Percentiles rank a stretch among this genome's conserved stretches.
These are phyloP conservation scores for Tiphia femorata DNA, from an alignment of 2,888 invertebrate genomes.

Conservation along the genomic window DNA sequence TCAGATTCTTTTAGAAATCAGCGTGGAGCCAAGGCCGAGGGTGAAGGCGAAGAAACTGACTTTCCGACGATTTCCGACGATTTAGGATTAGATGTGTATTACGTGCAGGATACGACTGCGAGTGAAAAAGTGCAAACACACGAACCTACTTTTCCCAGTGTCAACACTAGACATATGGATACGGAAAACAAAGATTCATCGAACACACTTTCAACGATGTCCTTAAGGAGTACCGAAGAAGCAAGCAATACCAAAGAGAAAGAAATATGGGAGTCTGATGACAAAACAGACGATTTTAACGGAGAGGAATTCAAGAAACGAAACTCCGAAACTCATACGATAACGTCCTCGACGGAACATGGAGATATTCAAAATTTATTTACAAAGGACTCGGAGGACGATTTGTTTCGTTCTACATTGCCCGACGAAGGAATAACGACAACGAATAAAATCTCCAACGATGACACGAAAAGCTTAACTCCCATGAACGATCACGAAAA, in stretches of 20 bases:
- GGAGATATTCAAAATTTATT: constrained; percentile 27
- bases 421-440: constrained; percentile 11
- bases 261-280: constrained; percentile 1
- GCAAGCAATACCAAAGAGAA: neutral
- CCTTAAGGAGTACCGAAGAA: neutral
- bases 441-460: constrained; percentile 10
- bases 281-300: constrained; percentile 27
- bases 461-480: neutral
- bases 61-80: constrained; percentile 17
- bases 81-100: constrained; percentile 18
- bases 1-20: constrained; percentile 35
- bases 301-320: constrained; percentile 35
- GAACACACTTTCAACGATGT: neutral
- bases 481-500: neutral
- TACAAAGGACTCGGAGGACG: constrained; percentile 28
- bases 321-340: neutral
- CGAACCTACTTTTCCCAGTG: too few species aligned
- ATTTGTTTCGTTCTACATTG: constrained; percentile 14
- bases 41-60: constrained; percentile 9
- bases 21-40: constrained; percentile 23
- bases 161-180: too few species aligned
- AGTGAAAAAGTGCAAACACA: too few species aligned
- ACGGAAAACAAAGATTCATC: constrained; percentile 9
- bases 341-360: neutral
- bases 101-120: constrained; percentile 27